Evolutionary conservation across 2,797 vertebrate genomes (phyloP).

Genomic region (Hyperoplus lanceolatus): DNA sequence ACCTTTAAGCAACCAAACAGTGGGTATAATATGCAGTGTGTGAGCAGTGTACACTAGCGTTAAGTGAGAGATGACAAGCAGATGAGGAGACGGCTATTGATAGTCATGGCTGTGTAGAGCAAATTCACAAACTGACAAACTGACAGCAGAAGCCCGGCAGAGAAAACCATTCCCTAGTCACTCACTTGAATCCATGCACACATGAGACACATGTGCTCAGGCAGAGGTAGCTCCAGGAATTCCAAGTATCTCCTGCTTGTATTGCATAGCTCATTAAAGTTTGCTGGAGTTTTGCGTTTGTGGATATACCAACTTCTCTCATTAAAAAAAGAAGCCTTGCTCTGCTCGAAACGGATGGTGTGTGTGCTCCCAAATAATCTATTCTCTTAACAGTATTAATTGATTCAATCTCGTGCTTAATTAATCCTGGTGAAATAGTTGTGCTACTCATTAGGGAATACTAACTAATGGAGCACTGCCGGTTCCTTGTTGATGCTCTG

Average conservation of each 20-base stretch:
- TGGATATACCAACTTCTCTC: constrained; percentile 63
- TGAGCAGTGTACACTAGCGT: not conserved
- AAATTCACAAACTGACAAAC: constrained; percentile 17
- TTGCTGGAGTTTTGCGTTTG: constrained; percentile 44
- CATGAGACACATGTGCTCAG: not conserved
- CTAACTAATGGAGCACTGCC: constrained; percentile 63
- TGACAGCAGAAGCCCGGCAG: constrained; percentile 1
- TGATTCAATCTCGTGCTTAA: constrained; percentile 79
- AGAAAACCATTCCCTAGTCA: not conserved
- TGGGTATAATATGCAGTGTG: not conserved
- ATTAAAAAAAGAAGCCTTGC: constrained; percentile 54
- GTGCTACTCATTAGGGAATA: constrained; percentile 65
- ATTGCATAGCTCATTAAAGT: constrained; percentile 67
- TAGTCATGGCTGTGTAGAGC: not conserved
- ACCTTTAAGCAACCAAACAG: not conserved
- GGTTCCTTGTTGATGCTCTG: constrained; percentile 46
- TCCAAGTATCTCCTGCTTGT: constrained; percentile 10
- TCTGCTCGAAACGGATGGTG: constrained; percentile 49
- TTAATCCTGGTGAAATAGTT: constrained; percentile 74
- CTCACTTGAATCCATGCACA: constrained; percentile 13
- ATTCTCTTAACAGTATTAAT: constrained; percentile 70
- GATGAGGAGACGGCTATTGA: constrained; percentile 9
- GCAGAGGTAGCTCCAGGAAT: not conserved
- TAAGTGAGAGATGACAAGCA: constrained; percentile 25
- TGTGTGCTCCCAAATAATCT: constrained; percentile 77